A percentile compares a stretch with the other conserved stretches of the same genome.
phyloP scores from a whole-genome alignment of 2,113 vertebrate species.

The Daboia siamensis region DNA sequence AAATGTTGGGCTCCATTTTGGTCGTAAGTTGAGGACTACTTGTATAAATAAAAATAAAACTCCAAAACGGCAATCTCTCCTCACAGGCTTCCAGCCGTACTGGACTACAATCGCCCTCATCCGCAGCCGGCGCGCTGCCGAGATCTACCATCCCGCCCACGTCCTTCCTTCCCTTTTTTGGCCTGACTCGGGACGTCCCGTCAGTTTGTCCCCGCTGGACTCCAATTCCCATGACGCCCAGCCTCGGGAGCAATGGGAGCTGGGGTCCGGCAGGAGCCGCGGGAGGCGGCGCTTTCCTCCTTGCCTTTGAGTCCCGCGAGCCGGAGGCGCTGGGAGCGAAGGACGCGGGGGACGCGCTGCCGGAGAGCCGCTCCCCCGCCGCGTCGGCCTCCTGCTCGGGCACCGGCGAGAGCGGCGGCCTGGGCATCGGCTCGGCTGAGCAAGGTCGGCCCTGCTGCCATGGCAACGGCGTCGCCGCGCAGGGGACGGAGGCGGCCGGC shows the following conservation, averaged over 20 bases:
- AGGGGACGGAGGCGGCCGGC: too few relatives aligned
- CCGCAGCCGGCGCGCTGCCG: not conserved
- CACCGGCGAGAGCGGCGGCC: slow-evolving; percentile 6
- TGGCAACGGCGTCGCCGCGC: not conserved
- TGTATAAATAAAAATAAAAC: not conserved
- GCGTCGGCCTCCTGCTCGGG: slow-evolving; percentile 14
- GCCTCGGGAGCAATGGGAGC: not conserved
- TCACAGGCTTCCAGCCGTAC: not conserved
- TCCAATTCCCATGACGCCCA: not conserved
- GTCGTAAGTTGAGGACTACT: not conserved
- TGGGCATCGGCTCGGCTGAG: not conserved
- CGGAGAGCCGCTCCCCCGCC: not conserved
- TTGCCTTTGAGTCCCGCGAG: not conserved
- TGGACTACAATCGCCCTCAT: not conserved
- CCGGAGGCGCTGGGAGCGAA: not conserved
- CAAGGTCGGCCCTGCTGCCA: not conserved
- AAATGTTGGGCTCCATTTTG: not conserved
- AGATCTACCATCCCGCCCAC: not conserved
- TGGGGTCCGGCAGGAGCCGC: not conserved
- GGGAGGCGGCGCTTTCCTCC: not conserved
- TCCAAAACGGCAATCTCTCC: not conserved
- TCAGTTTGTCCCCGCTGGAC: not conserved
- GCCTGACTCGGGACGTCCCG: not conserved
- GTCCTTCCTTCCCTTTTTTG: not conserved
- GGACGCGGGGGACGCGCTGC: not conserved